Evolutionary conservation across 2,113 vertebrate genomes (phyloP).

Genomic region (Sander lucioperca): DNA sequence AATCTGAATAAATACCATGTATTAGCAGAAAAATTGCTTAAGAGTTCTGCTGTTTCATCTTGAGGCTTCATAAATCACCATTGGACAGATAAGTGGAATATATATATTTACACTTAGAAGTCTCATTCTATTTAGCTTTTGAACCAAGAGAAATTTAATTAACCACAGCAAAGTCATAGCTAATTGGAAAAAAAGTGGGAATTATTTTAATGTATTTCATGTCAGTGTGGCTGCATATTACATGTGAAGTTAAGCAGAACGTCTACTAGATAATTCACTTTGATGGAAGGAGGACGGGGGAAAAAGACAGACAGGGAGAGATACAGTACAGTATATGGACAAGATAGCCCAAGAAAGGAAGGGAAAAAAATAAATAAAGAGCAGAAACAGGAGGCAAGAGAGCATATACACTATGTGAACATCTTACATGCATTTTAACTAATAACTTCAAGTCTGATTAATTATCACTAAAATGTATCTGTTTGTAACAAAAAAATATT

Average conservation of each 20-base stretch:
- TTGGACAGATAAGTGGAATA: constrained; percentile 63
- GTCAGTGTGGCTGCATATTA: constrained; percentile 60
- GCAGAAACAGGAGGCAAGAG: neutral
- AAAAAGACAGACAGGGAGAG: neutral
- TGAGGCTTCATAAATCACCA: constrained; percentile 60
- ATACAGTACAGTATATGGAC: constrained; percentile 34
- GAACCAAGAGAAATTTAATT: constrained; percentile 72
- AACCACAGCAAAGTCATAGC: constrained; percentile 70
- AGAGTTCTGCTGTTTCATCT: constrained; percentile 61
- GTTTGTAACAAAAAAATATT: neutral
- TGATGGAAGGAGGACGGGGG: constrained; percentile 38
- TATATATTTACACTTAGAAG: constrained; percentile 60
- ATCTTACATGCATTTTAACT: neutral
- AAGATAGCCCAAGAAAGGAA: constrained; percentile 11
- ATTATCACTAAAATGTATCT: neutral
- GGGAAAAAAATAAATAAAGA: neutral
- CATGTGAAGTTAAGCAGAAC: constrained; percentile 71
- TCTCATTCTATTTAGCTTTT: constrained; percentile 55
- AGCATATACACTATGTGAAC: neutral
- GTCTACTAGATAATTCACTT: constrained; percentile 69
- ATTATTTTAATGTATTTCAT: constrained; percentile 72
- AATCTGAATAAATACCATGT: constrained; percentile 29
- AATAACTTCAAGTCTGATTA: neutral
- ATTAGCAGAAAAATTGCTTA: constrained; percentile 24
- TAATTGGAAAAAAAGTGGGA: constrained; percentile 74